Evolutionary conservation across 2,113 vertebrate species (phyloP).

Genomic region (Podiceps cristatus): DNA sequence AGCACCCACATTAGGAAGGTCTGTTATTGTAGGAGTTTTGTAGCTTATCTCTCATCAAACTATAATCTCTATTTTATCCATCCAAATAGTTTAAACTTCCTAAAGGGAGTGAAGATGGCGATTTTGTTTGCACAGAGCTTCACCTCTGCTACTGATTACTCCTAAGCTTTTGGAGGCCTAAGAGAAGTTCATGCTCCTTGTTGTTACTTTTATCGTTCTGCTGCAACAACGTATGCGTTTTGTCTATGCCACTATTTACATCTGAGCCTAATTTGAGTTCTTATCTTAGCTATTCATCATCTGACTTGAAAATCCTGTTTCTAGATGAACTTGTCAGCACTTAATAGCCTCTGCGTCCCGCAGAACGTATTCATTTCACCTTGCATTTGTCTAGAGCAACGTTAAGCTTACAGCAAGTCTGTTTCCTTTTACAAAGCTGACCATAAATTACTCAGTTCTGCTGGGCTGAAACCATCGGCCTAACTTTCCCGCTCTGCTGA

Average conservation of each 20-base stretch:
- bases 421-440: neutral
- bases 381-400: neutral
- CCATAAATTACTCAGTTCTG: neutral
- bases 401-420: neutral
- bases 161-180: neutral
- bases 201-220: neutral
- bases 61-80: neutral
- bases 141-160: neutral
- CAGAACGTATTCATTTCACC: neutral
- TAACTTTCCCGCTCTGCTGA: neutral
- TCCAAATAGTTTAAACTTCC: neutral
- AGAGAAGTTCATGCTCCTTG: neutral
- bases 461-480: neutral
- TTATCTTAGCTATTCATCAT: neutral
- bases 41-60: neutral
- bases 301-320: slow-evolving; percentile 51
- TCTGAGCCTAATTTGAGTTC: neutral
- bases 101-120: neutral
- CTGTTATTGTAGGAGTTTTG: neutral
- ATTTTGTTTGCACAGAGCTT: neutral
- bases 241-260: neutral
- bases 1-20: neutral
- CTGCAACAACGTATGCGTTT: accelerated
- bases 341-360: neutral
- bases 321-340: neutral